phyloP scores from a whole-genome alignment of 2,113 vertebrate species.

The Amazona guildingii region DNA sequence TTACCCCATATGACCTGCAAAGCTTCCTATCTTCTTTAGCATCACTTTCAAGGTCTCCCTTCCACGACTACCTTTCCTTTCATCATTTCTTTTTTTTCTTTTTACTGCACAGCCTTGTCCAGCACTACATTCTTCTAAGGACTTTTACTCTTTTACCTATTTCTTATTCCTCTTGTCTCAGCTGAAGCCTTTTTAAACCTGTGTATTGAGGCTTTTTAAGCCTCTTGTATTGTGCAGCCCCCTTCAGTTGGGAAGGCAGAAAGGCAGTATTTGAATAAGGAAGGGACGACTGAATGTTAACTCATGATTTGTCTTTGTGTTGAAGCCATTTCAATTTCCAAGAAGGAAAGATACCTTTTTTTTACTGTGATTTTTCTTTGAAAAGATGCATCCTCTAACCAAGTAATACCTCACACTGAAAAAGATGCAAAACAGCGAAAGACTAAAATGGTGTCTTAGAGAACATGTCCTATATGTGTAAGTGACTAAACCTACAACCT shows the following conservation, averaged over 20 bases:
- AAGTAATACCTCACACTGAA: not conserved
- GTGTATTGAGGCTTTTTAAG: not conserved
- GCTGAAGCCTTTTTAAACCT: not conserved
- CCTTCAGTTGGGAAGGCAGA: not conserved
- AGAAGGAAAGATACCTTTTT: not conserved
- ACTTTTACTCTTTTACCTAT: not conserved
- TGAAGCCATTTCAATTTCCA: not conserved
- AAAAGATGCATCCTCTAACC: not conserved
- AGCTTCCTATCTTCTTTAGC: not conserved
- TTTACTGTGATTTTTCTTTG: not conserved
- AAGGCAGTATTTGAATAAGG: not conserved
- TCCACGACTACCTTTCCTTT: not conserved
- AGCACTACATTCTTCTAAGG: not conserved
- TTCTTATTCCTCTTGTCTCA: not conserved
- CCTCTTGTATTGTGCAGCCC: not conserved
- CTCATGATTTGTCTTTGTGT: not conserved
- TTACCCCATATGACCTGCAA: not conserved
- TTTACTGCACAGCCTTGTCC: not conserved
- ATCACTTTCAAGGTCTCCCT: not conserved
- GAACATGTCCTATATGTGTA: not conserved
- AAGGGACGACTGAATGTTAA: not conserved
- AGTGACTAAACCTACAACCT: not conserved
- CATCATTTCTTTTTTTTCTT: not conserved
- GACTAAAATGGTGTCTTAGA: not conserved
- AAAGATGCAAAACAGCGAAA: not conserved